These are phyloP conservation scores for Andrena bucephala DNA, from an alignment of 2,888 invertebrate genomes.

Conservation along the genomic window DNA sequence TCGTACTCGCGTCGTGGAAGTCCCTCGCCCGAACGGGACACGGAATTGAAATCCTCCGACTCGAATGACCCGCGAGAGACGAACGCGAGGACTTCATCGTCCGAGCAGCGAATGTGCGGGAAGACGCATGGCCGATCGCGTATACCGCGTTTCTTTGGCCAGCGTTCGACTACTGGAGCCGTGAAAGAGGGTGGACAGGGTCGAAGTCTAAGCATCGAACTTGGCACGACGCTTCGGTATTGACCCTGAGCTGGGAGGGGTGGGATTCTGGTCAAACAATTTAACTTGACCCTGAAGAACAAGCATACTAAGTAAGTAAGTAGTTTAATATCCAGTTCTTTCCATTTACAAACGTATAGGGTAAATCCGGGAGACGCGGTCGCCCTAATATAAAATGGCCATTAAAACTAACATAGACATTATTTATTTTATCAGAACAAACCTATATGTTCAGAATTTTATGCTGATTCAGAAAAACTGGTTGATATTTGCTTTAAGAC, in stretches of 20 bases:
- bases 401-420: no score
- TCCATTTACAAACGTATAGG: neutral
- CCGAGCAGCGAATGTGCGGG: conserved; percentile 40
- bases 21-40: conserved; percentile 6
- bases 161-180: conserved; percentile 20
- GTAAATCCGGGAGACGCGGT: no score
- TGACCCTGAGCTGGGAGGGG: no score
- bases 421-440: no score
- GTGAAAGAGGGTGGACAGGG: conserved; percentile 1
- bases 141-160: conserved; percentile 16
- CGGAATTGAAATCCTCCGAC: conserved; percentile 63
- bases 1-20: neutral
- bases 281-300: neutral
- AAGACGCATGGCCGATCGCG: neutral
- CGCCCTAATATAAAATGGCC: no score
- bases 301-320: neutral
- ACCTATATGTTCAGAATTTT: no score
- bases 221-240: neutral
- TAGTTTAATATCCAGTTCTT: neutral
- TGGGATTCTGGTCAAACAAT: neutral
- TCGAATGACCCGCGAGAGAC: conserved; percentile 58
- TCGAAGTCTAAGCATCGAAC: neutral
- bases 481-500: no score
- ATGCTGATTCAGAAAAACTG: no score
- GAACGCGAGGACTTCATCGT: conserved; percentile 40